Percentiles rank a stretch among this genome's conserved stretches.
phyloP scores from a whole-genome alignment of 1,140 invertebrate species.

The Brachionus manjavacas region DNA sequence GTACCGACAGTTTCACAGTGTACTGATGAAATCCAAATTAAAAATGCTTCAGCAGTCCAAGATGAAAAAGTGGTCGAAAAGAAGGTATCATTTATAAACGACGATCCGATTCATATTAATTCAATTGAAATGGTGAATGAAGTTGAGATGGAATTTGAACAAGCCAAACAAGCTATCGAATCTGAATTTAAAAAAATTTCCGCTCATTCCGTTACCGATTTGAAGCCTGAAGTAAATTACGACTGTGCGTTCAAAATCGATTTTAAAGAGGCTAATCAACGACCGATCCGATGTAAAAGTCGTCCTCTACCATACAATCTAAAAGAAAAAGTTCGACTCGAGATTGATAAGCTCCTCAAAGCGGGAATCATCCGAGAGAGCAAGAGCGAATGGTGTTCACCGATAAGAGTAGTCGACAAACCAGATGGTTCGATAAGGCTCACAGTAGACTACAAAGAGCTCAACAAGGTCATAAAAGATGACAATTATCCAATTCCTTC shows the following conservation, averaged over 20 bases:
- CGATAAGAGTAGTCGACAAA: conserved; percentile 45
- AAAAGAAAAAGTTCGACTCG: not conserved
- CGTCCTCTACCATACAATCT: not conserved
- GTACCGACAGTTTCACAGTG: too few relatives aligned
- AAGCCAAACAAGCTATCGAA: not conserved
- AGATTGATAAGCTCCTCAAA: not conserved
- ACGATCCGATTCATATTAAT: not conserved
- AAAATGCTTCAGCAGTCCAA: too few relatives aligned
- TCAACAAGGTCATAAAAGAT: not conserved
- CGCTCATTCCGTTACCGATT: not conserved
- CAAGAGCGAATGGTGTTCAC: conserved; percentile 45
- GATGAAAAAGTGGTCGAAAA: not conserved
- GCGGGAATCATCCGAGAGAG: conserved; percentile 42
- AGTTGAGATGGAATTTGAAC: not conserved
- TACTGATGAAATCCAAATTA: too few relatives aligned
- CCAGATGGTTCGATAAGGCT: not conserved
- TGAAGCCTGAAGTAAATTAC: not conserved
- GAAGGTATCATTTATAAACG: not conserved
- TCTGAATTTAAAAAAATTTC: not conserved
- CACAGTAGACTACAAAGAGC: not conserved
- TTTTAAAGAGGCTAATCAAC: not conserved
- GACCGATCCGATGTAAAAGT: not conserved
- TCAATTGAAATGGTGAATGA: not conserved
- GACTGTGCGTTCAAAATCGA: not conserved
- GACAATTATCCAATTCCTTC: not conserved